Conservation (phyloP, 2,113 vertebrate genomes). For the Corapipo altera region DNA sequence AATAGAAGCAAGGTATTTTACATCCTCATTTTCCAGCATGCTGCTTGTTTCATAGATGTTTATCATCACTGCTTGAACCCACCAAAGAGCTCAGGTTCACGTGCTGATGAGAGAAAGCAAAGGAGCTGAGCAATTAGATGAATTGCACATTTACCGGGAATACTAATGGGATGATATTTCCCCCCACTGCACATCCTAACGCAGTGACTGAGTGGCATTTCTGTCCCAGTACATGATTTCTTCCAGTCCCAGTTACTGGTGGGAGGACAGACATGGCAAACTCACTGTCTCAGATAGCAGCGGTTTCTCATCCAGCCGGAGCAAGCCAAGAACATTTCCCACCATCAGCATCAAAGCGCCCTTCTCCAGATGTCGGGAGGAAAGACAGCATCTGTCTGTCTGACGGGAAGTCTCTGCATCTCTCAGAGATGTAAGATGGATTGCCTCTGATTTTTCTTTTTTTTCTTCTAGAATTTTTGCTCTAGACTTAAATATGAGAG, state of each 20-base stretch:
- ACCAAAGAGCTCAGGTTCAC: neutral
- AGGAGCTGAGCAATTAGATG: neutral
- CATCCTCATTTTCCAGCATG: neutral
- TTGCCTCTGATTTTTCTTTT: neutral
- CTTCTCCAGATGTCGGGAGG: slow-evolving; percentile 23
- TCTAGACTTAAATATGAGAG: neutral
- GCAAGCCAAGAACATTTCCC: slow-evolving; percentile 54
- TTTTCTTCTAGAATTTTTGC: neutral
- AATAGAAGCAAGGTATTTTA: neutral
- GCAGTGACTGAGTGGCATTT: neutral
- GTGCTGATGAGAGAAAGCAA: neutral
- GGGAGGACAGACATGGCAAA: neutral
- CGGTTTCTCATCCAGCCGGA: neutral
- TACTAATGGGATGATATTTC: rapidly evolving
- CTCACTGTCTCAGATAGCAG: neutral
- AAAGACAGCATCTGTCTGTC: slow-evolving; percentile 36
- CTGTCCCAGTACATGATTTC: neutral
- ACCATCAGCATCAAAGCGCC: slow-evolving; percentile 11
- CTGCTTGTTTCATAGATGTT: neutral
- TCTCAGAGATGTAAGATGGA: neutral
- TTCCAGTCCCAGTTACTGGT: neutral
- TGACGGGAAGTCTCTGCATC: neutral
- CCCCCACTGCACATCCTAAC: neutral
- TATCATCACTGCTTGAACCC: neutral
- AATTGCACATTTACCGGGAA: neutral